Percentiles rank a stretch among this genome's conserved stretches.
These are phyloP conservation scores for Oreocharis arfaki DNA, from an alignment of 2,113 vertebrate species.

Conservation along the genomic window DNA sequence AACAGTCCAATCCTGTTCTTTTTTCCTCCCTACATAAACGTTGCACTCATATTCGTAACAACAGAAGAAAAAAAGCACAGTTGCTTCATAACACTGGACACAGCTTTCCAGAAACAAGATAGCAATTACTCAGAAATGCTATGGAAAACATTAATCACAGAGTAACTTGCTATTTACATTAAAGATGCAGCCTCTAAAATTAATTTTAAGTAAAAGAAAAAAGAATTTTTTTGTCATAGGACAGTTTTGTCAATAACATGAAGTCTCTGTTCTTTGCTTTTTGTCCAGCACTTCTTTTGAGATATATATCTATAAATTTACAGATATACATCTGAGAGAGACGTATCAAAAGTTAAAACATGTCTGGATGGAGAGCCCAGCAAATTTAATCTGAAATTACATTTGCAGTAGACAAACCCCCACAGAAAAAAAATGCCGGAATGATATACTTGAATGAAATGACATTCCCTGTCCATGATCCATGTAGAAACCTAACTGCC, in stretches of 20 bases:
- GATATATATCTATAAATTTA: not conserved
- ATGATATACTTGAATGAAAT: not conserved
- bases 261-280: not conserved
- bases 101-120: conserved; percentile 28
- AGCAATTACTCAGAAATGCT: conserved; percentile 40
- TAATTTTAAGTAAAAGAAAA: not conserved
- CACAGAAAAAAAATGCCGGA: not conserved
- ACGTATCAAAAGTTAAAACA: conserved; percentile 1
- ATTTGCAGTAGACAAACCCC: not conserved
- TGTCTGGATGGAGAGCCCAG: not conserved
- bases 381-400: not conserved
- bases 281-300: not conserved
- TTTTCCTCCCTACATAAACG: not conserved
- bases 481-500: not conserved
- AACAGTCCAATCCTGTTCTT: not conserved
- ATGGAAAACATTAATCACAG: conserved; percentile 29
- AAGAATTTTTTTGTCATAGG: not conserved
- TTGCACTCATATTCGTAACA: not conserved
- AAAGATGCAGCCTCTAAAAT: not conserved
- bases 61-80: conserved; percentile 8
- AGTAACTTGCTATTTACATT: conserved; percentile 41
- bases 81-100: conserved; percentile 10
- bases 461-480: not conserved
- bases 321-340: not conserved
- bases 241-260: not conserved